These are phyloP conservation scores for Xiphophorus maculatus DNA, from an alignment of 2,113 vertebrate genomes.

Conservation along the genomic window DNA sequence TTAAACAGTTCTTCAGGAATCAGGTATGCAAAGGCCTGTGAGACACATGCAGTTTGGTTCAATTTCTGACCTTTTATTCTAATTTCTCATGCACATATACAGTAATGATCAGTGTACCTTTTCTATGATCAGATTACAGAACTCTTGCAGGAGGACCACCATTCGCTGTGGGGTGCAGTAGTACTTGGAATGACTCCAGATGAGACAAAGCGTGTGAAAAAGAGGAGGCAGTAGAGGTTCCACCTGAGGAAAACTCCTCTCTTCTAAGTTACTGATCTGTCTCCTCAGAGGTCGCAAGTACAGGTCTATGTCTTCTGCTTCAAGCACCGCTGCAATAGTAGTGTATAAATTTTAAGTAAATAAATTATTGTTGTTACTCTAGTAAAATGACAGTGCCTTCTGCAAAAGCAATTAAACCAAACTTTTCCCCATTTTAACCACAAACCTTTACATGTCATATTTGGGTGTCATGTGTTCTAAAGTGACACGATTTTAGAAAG, in stretches of 20 bases:
- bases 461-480: not conserved
- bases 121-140: slow-evolving; percentile 89
- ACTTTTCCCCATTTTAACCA: not conserved
- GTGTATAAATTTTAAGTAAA: not conserved
- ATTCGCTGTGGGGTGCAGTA: slow-evolving; percentile 81
- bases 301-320: slow-evolving; percentile 77
- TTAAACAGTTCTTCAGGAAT: slow-evolving; percentile 84
- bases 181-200: slow-evolving; percentile 87
- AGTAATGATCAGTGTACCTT: slow-evolving; percentile 71
- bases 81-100: not conserved
- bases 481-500: too few species aligned
- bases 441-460: not conserved
- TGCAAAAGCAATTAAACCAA: not conserved
- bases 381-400: not conserved
- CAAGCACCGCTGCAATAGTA: slow-evolving; percentile 68
- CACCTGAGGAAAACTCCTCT: slow-evolving; percentile 77
- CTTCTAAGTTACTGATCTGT: slow-evolving; percentile 76
- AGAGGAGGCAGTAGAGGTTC: slow-evolving; percentile 81
- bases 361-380: not conserved
- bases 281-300: slow-evolving; percentile 75
- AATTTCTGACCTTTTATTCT: not conserved
- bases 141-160: slow-evolving; percentile 85
- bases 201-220: slow-evolving; percentile 88
- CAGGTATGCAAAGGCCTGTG: slow-evolving; percentile 73
- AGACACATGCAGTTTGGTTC: slow-evolving; percentile 12